Conservation (phyloP, 1,140 invertebrate species). For the Drosophila tani region DNA sequence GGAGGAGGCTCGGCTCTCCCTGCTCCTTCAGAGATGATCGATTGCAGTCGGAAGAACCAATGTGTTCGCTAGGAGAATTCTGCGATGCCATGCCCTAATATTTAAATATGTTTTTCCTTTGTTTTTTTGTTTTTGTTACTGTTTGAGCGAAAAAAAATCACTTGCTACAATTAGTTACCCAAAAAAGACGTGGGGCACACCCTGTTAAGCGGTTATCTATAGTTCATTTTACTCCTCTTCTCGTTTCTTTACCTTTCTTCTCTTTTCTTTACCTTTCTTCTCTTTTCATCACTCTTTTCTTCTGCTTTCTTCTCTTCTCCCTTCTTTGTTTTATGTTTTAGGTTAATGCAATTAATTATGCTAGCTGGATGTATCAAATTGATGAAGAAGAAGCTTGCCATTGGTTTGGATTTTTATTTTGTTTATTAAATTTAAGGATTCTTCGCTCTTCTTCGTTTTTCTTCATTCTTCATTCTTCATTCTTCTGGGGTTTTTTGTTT, state of each 20-base stretch:
- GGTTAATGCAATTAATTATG: constrained; percentile 35
- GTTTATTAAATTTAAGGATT: constrained; percentile 52
- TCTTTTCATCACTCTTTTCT: not conserved
- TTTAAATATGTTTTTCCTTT: constrained; percentile 14
- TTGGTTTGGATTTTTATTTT: constrained; percentile 42
- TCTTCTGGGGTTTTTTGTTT: constrained; percentile 21
- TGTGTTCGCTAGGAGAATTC: constrained; percentile 15
- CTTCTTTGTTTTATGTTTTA: constrained; percentile 14
- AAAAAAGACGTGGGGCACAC: constrained; percentile 35
- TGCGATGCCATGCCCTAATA: constrained; percentile 18
- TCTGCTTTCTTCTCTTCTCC: not conserved
- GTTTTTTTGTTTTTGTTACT: not conserved
- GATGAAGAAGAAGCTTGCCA: constrained; percentile 58
- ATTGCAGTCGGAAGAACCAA: constrained; percentile 27
- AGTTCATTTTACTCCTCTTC: constrained; percentile 18
- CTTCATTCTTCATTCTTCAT: not conserved
- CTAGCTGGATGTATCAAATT: constrained; percentile 60
- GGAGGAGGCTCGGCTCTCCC: not conserved
- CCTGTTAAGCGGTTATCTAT: constrained; percentile 51
- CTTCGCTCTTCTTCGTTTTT: not conserved
- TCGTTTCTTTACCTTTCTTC: not conserved
- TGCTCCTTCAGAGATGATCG: not conserved
- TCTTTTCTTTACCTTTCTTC: not conserved
- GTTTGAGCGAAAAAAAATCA: constrained; percentile 48
- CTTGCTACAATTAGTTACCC: constrained; percentile 44